phyloP scores from a whole-genome alignment of 92 coral and sea anemone species.

The Zoanthus solanderi region DNA sequence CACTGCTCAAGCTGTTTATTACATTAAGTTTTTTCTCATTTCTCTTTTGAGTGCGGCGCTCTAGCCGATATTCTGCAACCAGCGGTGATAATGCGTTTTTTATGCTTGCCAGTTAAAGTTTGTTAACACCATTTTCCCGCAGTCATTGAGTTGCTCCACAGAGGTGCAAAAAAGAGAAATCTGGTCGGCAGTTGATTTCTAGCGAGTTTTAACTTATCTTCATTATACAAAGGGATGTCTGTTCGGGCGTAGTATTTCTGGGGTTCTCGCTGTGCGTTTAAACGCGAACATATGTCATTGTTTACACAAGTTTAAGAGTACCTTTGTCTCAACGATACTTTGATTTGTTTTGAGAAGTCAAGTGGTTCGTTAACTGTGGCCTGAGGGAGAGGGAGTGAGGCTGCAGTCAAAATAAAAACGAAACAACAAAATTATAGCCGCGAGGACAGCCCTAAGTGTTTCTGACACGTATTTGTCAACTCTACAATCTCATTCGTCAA shows the following conservation, averaged over 20 bases:
- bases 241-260: constrained; percentile 9
- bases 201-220: constrained; percentile 30
- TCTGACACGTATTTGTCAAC: constrained; percentile 62
- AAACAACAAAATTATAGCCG: constrained; percentile 11
- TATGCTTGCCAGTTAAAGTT: constrained; percentile 58
- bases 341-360: constrained; percentile 4
- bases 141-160: constrained; percentile 18
- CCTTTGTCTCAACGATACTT: constrained; percentile 4
- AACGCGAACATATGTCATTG: constrained; percentile 13
- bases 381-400: constrained; percentile 19
- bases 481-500: constrained; percentile 44
- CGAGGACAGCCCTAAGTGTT: constrained; percentile 37
- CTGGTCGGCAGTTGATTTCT: constrained; percentile 20
- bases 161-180: not conserved
- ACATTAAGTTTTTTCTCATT: constrained; percentile 66
- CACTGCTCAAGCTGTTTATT: constrained; percentile 79
- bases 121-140: constrained; percentile 42
- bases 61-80: constrained; percentile 56
- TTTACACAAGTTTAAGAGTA: constrained; percentile 5
- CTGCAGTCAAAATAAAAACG: not conserved
- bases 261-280: constrained; percentile 21
- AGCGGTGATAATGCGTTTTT: constrained; percentile 69
- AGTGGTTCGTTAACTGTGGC: not conserved
- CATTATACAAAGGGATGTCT: not conserved
- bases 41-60: constrained; percentile 41